Conservation (phyloP, 1,140 invertebrate species). For the Spodoptera frugiperda region DNA sequence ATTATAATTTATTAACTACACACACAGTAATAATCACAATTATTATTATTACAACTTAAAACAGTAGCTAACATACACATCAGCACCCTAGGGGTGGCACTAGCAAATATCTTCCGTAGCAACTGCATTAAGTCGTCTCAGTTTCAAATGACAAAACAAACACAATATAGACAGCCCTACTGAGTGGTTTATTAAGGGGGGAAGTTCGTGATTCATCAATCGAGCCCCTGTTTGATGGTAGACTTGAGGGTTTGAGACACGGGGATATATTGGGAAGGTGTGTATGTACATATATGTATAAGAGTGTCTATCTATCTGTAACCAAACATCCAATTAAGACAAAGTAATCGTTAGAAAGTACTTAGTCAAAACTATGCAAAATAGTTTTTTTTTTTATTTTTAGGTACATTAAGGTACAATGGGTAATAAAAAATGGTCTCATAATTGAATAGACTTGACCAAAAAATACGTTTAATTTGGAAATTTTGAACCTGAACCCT, state of each 20-base stretch:
- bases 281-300: no score
- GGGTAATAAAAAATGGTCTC: no score
- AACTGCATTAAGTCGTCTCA: conserved; percentile 52
- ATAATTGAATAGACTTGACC: no score
- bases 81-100: conserved; percentile 11
- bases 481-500: no score
- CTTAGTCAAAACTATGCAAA: no score
- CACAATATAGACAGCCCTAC: conserved; percentile 35
- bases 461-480: no score
- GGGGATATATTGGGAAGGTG: conserved; percentile 6
- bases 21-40: not conserved
- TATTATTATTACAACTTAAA: not conserved
- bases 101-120: conserved; percentile 32
- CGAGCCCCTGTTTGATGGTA: conserved; percentile 46
- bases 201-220: conserved; percentile 54
- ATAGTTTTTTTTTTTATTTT: no score
- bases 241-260: conserved; percentile 31
- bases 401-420: no score
- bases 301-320: no score
- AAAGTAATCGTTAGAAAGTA: no score
- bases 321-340: no score
- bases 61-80: not conserved
- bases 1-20: not conserved
- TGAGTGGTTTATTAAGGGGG: conserved; percentile 34
- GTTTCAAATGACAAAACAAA: conserved; percentile 56